Evolutionary conservation across 2,113 vertebrate genomes (phyloP).

Genomic region (Myotis davidii): DNA sequence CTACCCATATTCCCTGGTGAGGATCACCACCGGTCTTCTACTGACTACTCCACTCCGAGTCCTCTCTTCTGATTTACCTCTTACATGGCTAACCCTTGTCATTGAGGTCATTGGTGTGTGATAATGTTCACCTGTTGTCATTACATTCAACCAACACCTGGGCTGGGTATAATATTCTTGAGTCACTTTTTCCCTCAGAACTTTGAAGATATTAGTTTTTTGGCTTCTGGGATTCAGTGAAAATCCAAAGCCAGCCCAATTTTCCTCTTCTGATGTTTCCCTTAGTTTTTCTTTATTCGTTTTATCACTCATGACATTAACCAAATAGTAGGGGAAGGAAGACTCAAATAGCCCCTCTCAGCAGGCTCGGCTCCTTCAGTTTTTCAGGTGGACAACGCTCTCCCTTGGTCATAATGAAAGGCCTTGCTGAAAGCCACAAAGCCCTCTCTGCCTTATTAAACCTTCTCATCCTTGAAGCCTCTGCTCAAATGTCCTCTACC

Average conservation of each 20-base stretch:
- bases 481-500: background rate
- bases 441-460: conserved; percentile 1
- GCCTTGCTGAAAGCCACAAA: background rate
- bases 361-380: background rate
- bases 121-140: background rate
- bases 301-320: background rate
- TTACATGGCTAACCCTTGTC: background rate
- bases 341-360: background rate
- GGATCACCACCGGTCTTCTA: background rate
- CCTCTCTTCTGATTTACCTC: background rate
- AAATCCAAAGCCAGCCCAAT: conserved; percentile 1
- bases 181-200: conserved; percentile 33
- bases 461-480: background rate
- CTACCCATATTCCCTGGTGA: too few species aligned
- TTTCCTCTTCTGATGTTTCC: background rate
- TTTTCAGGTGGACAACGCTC: background rate
- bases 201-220: conserved; percentile 40
- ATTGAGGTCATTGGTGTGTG: background rate
- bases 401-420: background rate
- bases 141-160: conserved; percentile 2
- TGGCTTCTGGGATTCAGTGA: background rate
- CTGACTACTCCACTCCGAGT: background rate
- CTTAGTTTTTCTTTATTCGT: too few species aligned
- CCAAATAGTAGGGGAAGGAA: background rate
- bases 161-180: background rate